phyloP scores from a whole-genome alignment of 2,888 invertebrate species.

The Troides helena region DNA sequence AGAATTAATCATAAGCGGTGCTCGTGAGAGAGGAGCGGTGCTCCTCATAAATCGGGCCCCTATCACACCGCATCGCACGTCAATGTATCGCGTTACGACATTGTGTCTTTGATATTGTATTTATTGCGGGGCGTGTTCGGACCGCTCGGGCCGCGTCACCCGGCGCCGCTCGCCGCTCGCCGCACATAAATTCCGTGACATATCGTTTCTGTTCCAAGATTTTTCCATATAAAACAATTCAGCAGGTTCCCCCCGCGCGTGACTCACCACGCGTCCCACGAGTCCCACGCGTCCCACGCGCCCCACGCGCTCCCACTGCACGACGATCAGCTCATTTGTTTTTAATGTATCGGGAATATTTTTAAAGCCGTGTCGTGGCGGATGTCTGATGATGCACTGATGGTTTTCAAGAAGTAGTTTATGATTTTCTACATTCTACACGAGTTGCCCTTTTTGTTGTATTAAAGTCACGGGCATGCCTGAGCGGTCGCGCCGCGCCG shows the following conservation, averaged over 20 bases:
- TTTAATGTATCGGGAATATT: conserved; percentile 32
- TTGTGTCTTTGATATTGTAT: conserved; percentile 72
- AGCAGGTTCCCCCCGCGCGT: conserved; percentile 29
- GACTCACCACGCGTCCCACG: conserved; percentile 38
- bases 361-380: conserved; percentile 17
- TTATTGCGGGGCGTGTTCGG: conserved; percentile 65
- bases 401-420: conserved; percentile 34
- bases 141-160: conserved; percentile 67
- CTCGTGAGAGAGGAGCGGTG: conserved; percentile 39
- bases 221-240: conserved; percentile 49
- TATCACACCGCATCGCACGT: conserved; percentile 64
- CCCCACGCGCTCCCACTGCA: conserved; percentile 31
- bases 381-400: conserved; percentile 35
- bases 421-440: conserved; percentile 31
- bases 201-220: conserved; percentile 67
- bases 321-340: conserved; percentile 57
- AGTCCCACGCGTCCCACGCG: conserved; percentile 48
- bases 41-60: conserved; percentile 63
- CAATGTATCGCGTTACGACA: conserved; percentile 71
- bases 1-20: conserved; percentile 29
- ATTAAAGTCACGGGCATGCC: too few species aligned
- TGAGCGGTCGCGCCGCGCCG: too few species aligned
- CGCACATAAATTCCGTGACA: conserved; percentile 70
- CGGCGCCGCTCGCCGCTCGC: conserved; percentile 46
- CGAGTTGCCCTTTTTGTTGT: background rate